Conservation (phyloP, 2,113 vertebrate genomes). For the Paramisgurnus dabryanus region DNA sequence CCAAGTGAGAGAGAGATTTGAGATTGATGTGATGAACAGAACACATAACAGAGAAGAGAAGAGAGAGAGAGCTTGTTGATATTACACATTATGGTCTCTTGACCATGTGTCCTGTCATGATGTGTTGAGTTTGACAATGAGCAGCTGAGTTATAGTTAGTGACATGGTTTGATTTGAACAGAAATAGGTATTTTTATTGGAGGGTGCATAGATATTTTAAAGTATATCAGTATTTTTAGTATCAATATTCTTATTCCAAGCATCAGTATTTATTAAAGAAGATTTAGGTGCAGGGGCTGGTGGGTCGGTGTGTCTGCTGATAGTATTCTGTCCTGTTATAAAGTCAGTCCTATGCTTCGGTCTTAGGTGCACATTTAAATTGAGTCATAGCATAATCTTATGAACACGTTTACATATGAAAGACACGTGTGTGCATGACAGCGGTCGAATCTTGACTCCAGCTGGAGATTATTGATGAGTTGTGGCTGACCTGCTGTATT, state of each 20-base stretch:
- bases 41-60: background rate
- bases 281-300: background rate
- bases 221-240: no score
- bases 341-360: background rate
- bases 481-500: background rate
- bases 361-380: conserved; percentile 2
- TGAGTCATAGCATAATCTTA: background rate
- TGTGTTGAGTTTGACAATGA: conserved; percentile 69
- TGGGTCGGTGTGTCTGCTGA: conserved; percentile 41
- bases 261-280: background rate
- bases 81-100: conserved; percentile 7
- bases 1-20: background rate
- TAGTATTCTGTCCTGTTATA: conserved; percentile 27
- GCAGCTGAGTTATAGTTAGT: no score
- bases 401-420: conserved; percentile 2
- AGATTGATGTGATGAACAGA: background rate
- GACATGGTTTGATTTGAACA: no score
- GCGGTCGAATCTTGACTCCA: background rate
- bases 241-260: background rate
- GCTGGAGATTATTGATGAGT: no score
- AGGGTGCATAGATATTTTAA: no score
- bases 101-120: conserved; percentile 65
- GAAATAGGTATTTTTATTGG: no score
- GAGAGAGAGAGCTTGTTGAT: background rate
- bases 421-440: background rate